Percentiles rank a stretch among this genome's conserved stretches.
Conservation (phyloP, 2,797 vertebrate genomes). For the Phoebastria nigripes region DNA sequence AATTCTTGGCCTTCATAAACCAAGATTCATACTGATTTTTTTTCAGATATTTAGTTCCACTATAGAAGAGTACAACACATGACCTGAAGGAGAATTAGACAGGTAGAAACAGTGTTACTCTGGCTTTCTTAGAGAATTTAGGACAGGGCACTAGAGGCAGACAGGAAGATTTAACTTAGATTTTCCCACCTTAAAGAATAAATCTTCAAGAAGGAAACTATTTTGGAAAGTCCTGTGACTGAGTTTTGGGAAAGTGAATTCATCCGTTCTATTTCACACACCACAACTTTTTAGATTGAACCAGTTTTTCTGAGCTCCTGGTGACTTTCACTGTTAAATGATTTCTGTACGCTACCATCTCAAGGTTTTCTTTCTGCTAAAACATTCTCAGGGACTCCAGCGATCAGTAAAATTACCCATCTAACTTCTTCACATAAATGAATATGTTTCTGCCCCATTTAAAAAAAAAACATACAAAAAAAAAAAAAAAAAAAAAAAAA, state of each 20-base stretch:
- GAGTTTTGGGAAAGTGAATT: background rate
- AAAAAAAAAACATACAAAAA: too few species aligned
- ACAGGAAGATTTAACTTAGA: background rate
- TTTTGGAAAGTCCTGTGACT: background rate
- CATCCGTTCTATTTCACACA: fast-evolving
- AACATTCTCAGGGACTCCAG: background rate
- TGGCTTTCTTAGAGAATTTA: background rate
- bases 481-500: background rate
- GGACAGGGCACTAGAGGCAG: background rate
- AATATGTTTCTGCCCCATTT: background rate
- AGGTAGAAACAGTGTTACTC: background rate
- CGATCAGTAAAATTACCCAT: background rate
- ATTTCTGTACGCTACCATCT: background rate
- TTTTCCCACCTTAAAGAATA: background rate
- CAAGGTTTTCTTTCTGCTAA: background rate
- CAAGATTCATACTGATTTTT: background rate
- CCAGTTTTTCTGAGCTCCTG: background rate
- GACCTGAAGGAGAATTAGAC: background rate
- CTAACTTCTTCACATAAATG: constrained; percentile 10
- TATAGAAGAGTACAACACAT: background rate
- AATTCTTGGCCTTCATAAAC: background rate
- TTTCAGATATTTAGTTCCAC: background rate
- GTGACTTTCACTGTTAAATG: constrained; percentile 16
- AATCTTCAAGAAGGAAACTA: background rate
- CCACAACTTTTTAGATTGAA: background rate